A percentile compares a stretch with the other conserved stretches of the same genome.
These are phyloP conservation scores for Pemphigus obesinymphae DNA, from an alignment of 1,140 invertebrate genomes.

Conservation along the genomic window DNA sequence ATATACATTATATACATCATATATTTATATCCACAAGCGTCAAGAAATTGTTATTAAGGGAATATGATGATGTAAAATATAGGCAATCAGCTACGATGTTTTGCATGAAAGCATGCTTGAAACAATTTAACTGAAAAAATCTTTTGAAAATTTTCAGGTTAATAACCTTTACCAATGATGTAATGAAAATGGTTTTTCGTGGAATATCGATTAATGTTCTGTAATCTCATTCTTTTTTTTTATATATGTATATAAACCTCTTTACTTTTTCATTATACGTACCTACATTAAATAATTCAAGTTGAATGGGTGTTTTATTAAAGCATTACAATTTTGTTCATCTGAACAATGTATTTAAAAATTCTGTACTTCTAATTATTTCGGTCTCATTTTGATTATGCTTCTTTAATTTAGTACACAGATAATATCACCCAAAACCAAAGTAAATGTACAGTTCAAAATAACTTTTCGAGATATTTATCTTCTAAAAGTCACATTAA, in stretches of 20 bases:
- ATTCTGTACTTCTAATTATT: neutral
- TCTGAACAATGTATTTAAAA: too few relatives aligned
- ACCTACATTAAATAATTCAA: neutral
- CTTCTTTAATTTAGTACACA: neutral
- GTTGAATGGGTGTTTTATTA: neutral
- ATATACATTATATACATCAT: too few relatives aligned
- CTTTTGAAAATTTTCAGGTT: too few relatives aligned
- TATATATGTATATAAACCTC: neutral
- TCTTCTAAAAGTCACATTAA: neutral
- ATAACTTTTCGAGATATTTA: neutral
- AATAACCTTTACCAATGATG: neutral
- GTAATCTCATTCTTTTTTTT: neutral
- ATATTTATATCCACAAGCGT: too few relatives aligned
- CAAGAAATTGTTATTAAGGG: too few relatives aligned
- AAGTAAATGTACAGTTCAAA: too few relatives aligned
- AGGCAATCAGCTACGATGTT: too few relatives aligned
- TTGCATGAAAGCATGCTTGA: too few relatives aligned
- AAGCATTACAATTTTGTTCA: too few relatives aligned
- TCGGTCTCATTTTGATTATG: neutral
- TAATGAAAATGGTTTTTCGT: neutral
- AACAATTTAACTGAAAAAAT: too few relatives aligned
- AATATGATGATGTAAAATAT: too few relatives aligned
- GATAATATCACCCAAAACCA: neutral
- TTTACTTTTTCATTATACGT: neutral
- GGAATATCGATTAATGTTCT: neutral